phyloP scores from a whole-genome alignment of 2,797 vertebrate genomes.

The Periophthalmus magnuspinnatus region DNA sequence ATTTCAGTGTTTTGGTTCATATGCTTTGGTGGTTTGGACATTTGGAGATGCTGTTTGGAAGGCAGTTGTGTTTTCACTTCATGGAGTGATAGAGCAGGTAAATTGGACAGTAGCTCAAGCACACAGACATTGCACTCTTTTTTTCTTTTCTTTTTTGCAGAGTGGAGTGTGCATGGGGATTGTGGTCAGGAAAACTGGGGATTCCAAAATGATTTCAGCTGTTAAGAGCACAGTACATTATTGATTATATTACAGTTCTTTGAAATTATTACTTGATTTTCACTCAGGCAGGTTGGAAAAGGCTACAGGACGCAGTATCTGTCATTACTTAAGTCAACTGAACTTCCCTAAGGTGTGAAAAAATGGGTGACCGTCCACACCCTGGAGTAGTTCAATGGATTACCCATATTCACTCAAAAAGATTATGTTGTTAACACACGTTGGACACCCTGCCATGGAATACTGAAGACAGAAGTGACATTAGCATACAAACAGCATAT shows the following conservation, averaged over 20 bases:
- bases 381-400: too few species aligned
- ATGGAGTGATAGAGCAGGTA: conserved; percentile 8
- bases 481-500: background rate
- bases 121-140: background rate
- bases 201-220: background rate
- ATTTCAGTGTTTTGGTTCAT: background rate
- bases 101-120: conserved; percentile 9
- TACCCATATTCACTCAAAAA: too few species aligned
- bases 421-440: too few species aligned
- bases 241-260: background rate
- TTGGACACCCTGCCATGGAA: too few species aligned
- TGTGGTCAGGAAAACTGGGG: background rate
- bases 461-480: background rate
- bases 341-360: too few species aligned
- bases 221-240: background rate
- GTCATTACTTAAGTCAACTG: too few species aligned
- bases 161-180: background rate
- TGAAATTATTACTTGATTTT: too few species aligned
- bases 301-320: too few species aligned
- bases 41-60: background rate
- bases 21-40: background rate
- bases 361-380: too few species aligned
- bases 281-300: too few species aligned
- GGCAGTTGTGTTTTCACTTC: background rate
- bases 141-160: too few species aligned